Percentiles rank a stretch among this genome's conserved stretches.
Conservation (phyloP, 2,113 vertebrate genomes). For the Pandion haliaetus region DNA sequence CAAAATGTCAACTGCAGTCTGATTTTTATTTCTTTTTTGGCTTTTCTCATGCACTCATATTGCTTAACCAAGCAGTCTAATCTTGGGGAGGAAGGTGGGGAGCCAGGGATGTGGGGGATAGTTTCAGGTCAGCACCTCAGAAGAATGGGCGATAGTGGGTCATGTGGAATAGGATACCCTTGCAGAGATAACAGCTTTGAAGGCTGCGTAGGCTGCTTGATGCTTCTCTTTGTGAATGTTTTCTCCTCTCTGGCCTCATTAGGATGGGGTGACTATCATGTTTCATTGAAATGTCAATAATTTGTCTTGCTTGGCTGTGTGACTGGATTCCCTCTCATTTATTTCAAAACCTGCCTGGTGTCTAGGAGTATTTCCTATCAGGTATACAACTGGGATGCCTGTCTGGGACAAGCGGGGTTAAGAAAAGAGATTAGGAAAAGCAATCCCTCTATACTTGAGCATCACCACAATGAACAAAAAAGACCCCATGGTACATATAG, state of each 20-base stretch:
- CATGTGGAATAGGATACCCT: background rate
- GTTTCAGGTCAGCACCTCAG: background rate
- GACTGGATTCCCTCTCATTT: background rate
- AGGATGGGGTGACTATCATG: background rate
- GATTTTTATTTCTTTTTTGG: background rate
- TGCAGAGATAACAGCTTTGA: background rate
- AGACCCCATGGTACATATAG: fast-evolving
- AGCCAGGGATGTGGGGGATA: background rate
- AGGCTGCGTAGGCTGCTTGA: background rate
- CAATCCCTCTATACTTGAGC: background rate
- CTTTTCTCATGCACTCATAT: background rate
- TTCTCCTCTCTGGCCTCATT: background rate
- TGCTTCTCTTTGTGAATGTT: background rate
- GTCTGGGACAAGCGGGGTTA: background rate
- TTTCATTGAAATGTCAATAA: background rate
- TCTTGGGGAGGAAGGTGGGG: background rate
- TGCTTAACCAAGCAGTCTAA: background rate
- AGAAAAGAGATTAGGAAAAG: background rate
- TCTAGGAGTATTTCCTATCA: background rate
- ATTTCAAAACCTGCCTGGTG: background rate
- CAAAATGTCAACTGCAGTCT: background rate
- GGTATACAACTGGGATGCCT: background rate
- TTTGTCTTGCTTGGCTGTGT: background rate
- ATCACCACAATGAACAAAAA: background rate
- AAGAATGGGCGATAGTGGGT: background rate